Evolutionary conservation across 2,113 vertebrate genomes (phyloP), one percentile per base, ranked within the genome.

Genomic region (Rhea americana): DNA sequence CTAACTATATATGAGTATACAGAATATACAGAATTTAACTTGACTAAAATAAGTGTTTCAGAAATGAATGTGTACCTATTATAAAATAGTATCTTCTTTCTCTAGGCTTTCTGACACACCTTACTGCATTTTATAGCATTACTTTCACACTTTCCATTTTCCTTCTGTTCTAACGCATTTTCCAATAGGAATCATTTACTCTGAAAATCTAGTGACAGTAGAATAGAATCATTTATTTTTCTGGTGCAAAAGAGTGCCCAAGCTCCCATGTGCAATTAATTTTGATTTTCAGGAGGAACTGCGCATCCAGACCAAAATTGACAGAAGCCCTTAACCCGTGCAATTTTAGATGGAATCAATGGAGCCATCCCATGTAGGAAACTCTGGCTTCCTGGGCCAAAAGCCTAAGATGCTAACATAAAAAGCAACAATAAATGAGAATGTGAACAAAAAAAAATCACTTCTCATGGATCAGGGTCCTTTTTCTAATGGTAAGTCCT

Each of bases 341-440:
- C 58, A 81, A 75, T 51, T 75, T 84, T 72, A 35, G 15, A 24
- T 67, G 28, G 16, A 4, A 39, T 72, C 4, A 2, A 26, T 67
- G 28, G 18, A 5, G 39, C 65, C 4, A 2, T 82, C 14, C 28
- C 7, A 22, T 3, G 0, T 1, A 1, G 26, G 10, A 8, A 86
- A 18, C 37, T 81, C 81, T 35, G 74, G 22, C 19, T 86, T 91
- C 47, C 51, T 75, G 47, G 65, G 76, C 51, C 71, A 47, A 88
- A 85, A 94, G 13, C 30, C 26, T 28, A 76, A n/a, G n/a, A 89
- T 24, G 19, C 4, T 62, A 35, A 55, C 35, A 9, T 48, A 71
- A 88, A 91, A 90, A 72, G 7, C 7, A 83, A 80, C 16, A 67
- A 88, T 80, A 86, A 71, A 68, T 37, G 10, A 80, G 37, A 74